Percentiles rank a stretch among this genome's conserved stretches.
These are phyloP conservation scores for Cylloceria caligata DNA, from an alignment of 2,888 invertebrate species.

Conservation along the genomic window DNA sequence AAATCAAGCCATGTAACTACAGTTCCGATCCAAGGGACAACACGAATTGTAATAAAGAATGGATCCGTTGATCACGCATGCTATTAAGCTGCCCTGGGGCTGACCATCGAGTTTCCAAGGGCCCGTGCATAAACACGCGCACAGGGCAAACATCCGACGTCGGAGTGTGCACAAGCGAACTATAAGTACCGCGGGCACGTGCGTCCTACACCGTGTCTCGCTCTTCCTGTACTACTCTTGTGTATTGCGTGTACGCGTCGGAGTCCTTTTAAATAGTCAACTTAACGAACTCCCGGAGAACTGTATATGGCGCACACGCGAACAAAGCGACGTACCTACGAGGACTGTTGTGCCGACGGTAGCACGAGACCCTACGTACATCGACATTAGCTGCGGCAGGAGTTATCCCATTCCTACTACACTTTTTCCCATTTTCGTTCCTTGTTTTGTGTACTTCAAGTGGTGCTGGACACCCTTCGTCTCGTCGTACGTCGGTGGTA, in stretches of 20 bases:
- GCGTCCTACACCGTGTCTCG: slow-evolving; percentile 12
- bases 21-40: background rate
- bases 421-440: slow-evolving; percentile 5
- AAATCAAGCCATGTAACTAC: background rate
- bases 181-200: slow-evolving; percentile 7
- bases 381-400: slow-evolving; percentile 5
- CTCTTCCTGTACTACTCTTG: background rate
- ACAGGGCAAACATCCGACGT: slow-evolving; percentile 1
- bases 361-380: background rate
- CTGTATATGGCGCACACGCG: slow-evolving; percentile 61
- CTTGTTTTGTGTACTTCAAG: background rate
- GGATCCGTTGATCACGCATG: slow-evolving; percentile 21
- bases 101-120: slow-evolving; percentile 22
- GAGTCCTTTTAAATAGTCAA: slow-evolving; percentile 54
- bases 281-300: slow-evolving; percentile 64
- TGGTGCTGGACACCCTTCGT: background rate
- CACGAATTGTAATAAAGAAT: slow-evolving; percentile 14
- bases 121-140: background rate
- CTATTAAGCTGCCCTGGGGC: slow-evolving; percentile 22
- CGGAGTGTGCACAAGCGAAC: slow-evolving; percentile 8
- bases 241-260: background rate
- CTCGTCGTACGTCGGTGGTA: background rate
- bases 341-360: background rate
- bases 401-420: background rate
- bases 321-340: slow-evolving; percentile 20